These are phyloP conservation scores for Eupithecia subfuscata DNA, from an alignment of 2,888 invertebrate species.

Conservation along the genomic window DNA sequence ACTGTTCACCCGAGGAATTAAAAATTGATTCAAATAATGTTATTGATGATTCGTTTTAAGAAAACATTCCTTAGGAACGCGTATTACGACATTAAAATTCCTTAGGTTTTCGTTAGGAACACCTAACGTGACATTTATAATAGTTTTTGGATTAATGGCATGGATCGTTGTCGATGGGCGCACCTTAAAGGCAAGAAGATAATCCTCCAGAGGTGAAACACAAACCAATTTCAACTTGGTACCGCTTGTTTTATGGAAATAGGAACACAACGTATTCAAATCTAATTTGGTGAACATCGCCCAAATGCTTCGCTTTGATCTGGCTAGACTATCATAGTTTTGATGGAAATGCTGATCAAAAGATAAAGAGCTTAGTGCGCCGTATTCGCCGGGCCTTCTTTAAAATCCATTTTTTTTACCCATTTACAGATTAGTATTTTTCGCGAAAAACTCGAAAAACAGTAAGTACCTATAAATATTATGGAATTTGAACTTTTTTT, in stretches of 20 bases:
- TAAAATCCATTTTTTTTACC: background rate
- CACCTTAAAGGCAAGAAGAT: background rate
- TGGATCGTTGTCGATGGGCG: background rate
- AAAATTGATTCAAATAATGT: background rate
- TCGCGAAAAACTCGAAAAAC: no score
- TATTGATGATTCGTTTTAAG: background rate
- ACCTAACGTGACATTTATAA: background rate
- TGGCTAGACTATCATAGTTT: constrained; percentile 9
- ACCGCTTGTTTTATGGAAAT: constrained; percentile 43
- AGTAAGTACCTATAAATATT: no score
- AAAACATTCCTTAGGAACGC: background rate
- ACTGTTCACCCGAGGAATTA: background rate
- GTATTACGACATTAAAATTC: no score
- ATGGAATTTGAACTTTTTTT: no score
- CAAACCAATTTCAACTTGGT: constrained; percentile 37
- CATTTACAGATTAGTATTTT: background rate
- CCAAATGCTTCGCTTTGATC: constrained; percentile 31
- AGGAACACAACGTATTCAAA: constrained; percentile 39
- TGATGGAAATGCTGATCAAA: background rate
- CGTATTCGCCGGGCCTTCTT: background rate
- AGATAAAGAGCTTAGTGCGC: background rate
- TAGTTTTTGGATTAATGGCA: background rate
- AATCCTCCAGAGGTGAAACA: constrained; percentile 29
- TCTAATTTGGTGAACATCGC: constrained; percentile 40
- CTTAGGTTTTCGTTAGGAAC: background rate